Evolutionary conservation across 2,888 invertebrate genomes (phyloP), one percentile per base, ranked within the genome.

Genomic region (Rutpela maculata): DNA sequence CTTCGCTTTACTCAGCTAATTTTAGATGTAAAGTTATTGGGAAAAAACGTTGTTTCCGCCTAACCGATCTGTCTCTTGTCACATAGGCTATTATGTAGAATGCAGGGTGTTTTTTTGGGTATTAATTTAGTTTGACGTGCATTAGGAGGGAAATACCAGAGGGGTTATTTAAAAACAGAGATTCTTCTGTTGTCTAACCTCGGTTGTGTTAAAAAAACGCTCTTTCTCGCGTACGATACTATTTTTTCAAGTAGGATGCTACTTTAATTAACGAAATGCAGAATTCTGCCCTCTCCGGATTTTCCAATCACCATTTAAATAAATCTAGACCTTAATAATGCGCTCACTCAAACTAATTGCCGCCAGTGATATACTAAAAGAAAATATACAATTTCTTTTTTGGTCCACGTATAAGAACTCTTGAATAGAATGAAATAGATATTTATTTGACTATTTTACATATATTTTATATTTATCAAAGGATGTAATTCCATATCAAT

Each of bases 11-110:
- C 18, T 50, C 66, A 50, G 66, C 66, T 66, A 66, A 66, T 66
- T 66, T 66, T 38, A 19, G 66, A 66, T 22, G 66, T 66, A 50
- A 50, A 66, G 66, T 66, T 66, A 66, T 66, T 56, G 60, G 74
- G 76, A 69, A 76, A 76, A 79, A 76, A 68, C 74, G 71, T 12
- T 15, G 74, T 74, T 76, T 78, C 76, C 76, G 62, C 68, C 76
- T 67, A 78, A 74, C 74, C 74, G 76, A 77, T 77, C 67, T 76
- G 74, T 78, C 78, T 76, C 76, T 70, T 78, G 78, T 78, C 78
- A 75, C 76, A 72, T 60, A 67, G 63, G 63, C 78, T 71, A 78
- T 78, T 78, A 78, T 74, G 63, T 74, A 56, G 67, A 74, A 76
- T 71, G 74, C 66, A 19, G 76, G 71, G 74, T 63, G 70, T 69